phyloP scores from a whole-genome alignment of 2,113 vertebrate genomes.

The Rhynchopsitta pachyrhyncha region DNA sequence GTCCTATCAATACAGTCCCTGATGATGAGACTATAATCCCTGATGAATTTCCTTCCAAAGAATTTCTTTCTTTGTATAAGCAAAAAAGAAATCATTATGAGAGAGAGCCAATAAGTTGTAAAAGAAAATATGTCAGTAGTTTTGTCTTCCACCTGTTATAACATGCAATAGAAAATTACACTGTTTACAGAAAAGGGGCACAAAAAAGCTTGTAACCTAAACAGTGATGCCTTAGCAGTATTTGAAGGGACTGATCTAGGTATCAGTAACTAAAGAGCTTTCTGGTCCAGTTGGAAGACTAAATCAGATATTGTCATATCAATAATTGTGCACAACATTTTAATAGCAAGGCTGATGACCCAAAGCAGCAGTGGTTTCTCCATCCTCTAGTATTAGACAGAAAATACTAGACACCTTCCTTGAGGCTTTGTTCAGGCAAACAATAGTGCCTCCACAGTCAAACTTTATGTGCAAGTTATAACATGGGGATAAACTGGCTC shows the following conservation, averaged over 20 bases:
- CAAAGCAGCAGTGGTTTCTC: background rate
- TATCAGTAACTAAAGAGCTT: background rate
- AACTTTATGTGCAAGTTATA: background rate
- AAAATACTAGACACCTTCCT: background rate
- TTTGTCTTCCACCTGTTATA: background rate
- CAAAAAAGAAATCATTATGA: background rate
- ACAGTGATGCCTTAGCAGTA: background rate
- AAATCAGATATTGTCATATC: background rate
- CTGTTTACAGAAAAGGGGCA: background rate
- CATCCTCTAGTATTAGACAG: background rate
- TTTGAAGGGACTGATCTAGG: background rate
- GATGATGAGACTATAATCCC: background rate
- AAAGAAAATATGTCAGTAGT: background rate
- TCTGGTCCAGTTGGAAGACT: background rate
- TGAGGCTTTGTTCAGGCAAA: background rate
- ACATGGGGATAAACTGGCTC: fast-evolving
- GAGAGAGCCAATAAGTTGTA: background rate
- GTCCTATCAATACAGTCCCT: background rate
- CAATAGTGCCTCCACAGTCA: background rate
- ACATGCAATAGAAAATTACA: background rate
- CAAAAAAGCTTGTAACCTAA: background rate
- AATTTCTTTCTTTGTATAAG: background rate
- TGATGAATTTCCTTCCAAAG: background rate
- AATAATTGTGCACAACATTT: background rate
- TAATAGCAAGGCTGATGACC: background rate